A percentile compares a stretch with the other conserved stretches of the same genome.
phyloP scores from a whole-genome alignment of 1,140 invertebrate genomes.

The Scaptomyza hsui region DNA sequence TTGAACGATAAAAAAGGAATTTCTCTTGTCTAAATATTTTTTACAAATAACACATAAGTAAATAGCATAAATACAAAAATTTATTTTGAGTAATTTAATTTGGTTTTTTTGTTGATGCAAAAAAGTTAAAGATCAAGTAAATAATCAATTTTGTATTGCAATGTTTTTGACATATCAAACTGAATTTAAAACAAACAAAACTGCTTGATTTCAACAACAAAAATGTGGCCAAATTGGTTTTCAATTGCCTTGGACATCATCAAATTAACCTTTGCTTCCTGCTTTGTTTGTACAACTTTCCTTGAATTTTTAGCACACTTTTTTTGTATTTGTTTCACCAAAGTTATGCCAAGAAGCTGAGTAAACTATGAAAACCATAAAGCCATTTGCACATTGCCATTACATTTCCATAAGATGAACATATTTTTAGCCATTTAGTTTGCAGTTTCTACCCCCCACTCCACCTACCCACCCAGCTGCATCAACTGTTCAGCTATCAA shows the following conservation, averaged over 20 bases:
- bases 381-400: conserved; percentile 11
- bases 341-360: conserved; percentile 1
- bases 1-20: no score
- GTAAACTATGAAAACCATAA: conserved; percentile 11
- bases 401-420: conserved; percentile 27
- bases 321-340: background rate
- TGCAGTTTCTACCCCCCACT: background rate
- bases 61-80: no score
- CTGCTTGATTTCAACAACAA: background rate
- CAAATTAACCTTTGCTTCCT: conserved; percentile 3
- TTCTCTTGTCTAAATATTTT: no score
- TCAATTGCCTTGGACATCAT: background rate
- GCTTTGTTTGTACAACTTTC: background rate
- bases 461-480: background rate
- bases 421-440: conserved; percentile 21
- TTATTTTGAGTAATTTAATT: no score
- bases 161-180: no score
- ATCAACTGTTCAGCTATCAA: conserved; percentile 18
- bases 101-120: no score
- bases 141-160: no score
- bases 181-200: no score
- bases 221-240: background rate
- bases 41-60: no score
- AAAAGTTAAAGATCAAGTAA: no score
- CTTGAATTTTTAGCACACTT: background rate